A percentile compares a stretch with the other conserved stretches of the same genome.
Conservation (phyloP, 1,140 invertebrate genomes). For the Ostrea denselamellosa region DNA sequence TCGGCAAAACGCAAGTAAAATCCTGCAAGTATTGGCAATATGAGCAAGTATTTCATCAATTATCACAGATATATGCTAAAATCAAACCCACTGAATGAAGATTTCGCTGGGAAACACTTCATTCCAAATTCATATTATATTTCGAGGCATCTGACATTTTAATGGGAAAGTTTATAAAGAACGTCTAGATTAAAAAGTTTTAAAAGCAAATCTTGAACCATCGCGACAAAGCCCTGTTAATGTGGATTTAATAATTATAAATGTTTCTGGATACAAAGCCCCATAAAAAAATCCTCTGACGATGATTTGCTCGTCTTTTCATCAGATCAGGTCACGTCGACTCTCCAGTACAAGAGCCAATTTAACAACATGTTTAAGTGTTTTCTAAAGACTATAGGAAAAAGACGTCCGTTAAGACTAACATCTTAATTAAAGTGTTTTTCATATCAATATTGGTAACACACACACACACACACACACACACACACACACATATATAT, state of each 20-base stretch:
- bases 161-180: conserved; percentile 2
- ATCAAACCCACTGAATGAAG: neutral
- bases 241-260: conserved; percentile 27
- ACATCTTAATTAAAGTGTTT: too few relatives aligned
- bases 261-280: conserved; percentile 5
- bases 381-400: neutral
- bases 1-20: neutral
- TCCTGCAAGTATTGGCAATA: neutral
- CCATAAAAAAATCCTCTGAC: neutral
- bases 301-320: neutral
- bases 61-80: neutral
- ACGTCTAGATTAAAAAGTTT: neutral
- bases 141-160: neutral
- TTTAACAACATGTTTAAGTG: neutral
- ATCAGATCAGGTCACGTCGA: neutral
- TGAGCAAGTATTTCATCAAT: neutral
- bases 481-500: too few relatives aligned
- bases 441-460: too few relatives aligned
- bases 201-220: neutral
- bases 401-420: too few relatives aligned
- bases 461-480: too few relatives aligned
- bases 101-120: neutral
- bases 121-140: neutral
- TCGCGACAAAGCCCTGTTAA: neutral
- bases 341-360: neutral